Evolutionary conservation across 1,140 invertebrate genomes (phyloP), one percentile per base, ranked within the genome.

Genomic region (Helicoverpa zea): DNA sequence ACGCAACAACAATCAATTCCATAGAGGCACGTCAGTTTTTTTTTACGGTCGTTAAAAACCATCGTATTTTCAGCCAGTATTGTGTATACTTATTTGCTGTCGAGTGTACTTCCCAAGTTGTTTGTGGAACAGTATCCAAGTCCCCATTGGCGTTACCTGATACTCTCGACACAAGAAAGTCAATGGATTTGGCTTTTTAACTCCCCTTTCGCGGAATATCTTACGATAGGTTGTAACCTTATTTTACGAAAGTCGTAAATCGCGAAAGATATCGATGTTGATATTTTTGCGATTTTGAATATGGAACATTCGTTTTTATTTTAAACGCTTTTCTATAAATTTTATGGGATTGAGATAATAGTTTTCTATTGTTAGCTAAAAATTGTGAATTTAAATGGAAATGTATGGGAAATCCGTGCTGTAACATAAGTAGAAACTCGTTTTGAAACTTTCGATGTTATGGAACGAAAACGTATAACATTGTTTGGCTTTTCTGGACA

Each of bases 111-210:
- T 13, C 52, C 51, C 18, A 61, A 75, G 58, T 75, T 63, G 56
- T 59, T 49, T 63, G 16, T 23, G 12, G 11, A 72, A 29, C 68
- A 30, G 47, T 74, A 58, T 58, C 43, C 10, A 29, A 76, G 16
- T 76, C 73, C 73, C 73, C 13, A 49, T 18, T 51, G 43, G 58
- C 73, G 18, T 63, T 51, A 76, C 73, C 47, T 76, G 73, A 76
- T 76, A 76, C 73, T 72, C 68, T 59, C n/a, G 18, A 56, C 73
- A 47, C 16, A 76, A 51, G 70, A 73, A 43, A 73, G 52, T 74
- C 72, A 74, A 74, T 74, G 58, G 56, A 63, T 63, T 76, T 61
- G 58, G 56, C 73, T 76, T 76, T 76, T 76, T 63, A 76, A 76
- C 73, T 73, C 58, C 73, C 73, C 35, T 14, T 43, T 43, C 70